Percentiles rank a stretch among this genome's conserved stretches.
Evolutionary conservation across 1,140 invertebrate species (phyloP).

Genomic region (Musca domestica): DNA sequence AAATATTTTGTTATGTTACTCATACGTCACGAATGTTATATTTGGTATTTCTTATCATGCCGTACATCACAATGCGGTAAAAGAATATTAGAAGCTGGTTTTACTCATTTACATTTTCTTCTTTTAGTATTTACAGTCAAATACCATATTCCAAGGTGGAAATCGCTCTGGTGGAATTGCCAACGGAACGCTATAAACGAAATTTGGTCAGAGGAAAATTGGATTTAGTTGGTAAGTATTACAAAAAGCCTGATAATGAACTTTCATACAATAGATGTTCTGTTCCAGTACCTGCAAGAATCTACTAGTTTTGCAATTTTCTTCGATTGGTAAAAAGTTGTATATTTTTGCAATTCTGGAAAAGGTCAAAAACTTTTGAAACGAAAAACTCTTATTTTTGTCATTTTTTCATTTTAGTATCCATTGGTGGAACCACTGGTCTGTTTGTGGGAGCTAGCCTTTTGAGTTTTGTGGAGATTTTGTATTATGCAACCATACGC

Average conservation of each 20-base stretch:
- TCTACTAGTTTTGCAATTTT: too few species aligned
- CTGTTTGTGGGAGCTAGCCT: conserved; percentile 65
- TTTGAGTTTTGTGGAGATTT: conserved; percentile 63
- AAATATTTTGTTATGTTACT: not conserved
- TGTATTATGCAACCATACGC: conserved; percentile 58
- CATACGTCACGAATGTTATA: not conserved
- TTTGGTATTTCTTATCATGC: not conserved
- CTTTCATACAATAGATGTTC: too few species aligned
- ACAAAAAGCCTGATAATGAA: too few species aligned
- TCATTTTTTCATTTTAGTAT: conserved; percentile 54
- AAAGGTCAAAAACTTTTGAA: too few species aligned
- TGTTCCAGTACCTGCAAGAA: too few species aligned
- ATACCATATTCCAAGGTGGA: conserved; percentile 55
- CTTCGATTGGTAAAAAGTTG: too few species aligned
- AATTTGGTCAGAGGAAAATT: conserved; percentile 62
- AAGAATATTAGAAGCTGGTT: too few species aligned
- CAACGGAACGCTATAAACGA: conserved; percentile 61
- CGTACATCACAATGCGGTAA: too few species aligned
- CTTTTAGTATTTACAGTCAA: conserved; percentile 32
- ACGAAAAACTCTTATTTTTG: not conserved
- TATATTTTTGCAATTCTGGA: too few species aligned
- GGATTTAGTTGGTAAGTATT: conserved; percentile 62
- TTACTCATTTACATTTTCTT: not conserved
- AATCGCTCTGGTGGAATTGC: conserved; percentile 59
- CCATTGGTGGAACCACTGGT: conserved; percentile 63